phyloP scores from a whole-genome alignment of 2,888 invertebrate species.

The Drosophila paracracens region DNA sequence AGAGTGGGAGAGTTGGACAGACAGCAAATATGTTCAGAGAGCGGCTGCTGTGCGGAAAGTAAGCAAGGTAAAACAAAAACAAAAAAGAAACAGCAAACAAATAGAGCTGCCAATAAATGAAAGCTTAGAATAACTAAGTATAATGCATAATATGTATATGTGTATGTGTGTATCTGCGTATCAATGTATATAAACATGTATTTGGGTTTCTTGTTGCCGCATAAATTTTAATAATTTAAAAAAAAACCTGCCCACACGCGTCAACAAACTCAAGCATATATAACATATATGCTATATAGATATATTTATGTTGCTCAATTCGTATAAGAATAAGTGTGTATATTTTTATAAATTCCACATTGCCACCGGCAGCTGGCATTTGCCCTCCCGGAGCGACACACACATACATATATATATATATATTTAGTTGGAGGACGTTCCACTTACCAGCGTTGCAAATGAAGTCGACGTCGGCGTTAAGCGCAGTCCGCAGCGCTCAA shows the following conservation, averaged over 20 bases:
- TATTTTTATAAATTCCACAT: constrained; percentile 58
- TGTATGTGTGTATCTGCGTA: constrained; percentile 5
- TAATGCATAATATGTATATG: constrained; percentile 14
- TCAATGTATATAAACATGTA: constrained; percentile 1
- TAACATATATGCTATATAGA: constrained; percentile 8
- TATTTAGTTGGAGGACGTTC: constrained; percentile 40
- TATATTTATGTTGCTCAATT: constrained; percentile 13
- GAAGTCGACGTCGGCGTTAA: constrained; percentile 74
- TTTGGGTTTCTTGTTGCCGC: constrained; percentile 29
- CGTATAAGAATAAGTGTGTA: constrained; percentile 46
- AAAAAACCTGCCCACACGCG: constrained; percentile 45
- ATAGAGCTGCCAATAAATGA: constrained; percentile 27
- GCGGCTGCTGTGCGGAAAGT: constrained; percentile 15
- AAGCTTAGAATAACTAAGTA: constrained; percentile 34
- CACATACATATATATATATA: background rate
- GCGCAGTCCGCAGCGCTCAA: constrained; percentile 80
- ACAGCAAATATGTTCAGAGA: constrained; percentile 6
- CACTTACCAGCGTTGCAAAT: constrained; percentile 69
- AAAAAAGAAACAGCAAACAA: constrained; percentile 21
- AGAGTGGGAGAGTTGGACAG: background rate
- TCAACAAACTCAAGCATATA: constrained; percentile 31
- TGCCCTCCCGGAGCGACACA: constrained; percentile 63
- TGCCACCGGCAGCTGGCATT: constrained; percentile 42
- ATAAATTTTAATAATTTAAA: constrained; percentile 67
- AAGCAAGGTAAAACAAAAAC: constrained; percentile 29